Evolutionary conservation across 2,888 invertebrate genomes (phyloP), one percentile per base, ranked within the genome.

Genomic region (Invenusta paracnida): DNA sequence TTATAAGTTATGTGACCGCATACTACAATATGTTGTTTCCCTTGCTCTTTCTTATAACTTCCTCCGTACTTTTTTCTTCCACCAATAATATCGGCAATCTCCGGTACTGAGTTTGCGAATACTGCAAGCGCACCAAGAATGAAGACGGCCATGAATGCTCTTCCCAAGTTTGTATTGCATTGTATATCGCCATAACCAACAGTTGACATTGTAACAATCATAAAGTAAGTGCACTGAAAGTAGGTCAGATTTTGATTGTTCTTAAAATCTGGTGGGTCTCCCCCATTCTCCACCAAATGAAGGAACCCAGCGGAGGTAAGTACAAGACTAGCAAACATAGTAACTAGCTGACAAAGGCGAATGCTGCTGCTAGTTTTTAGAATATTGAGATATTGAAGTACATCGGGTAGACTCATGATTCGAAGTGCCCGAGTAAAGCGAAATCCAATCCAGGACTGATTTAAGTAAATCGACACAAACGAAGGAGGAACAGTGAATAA

Each of bases 401-500:
- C 99, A 94, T 99, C 99, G 93, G 99, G 99, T 93, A 99, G 98
- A 93, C 98, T 98, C 98, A 99, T 98, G 93, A 99, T 95, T 93
- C 99, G 95, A 92, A 99, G 94, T 92, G 98, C 99, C 94, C 99
- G 95, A 92, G 99, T 95, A 94, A 99, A 99, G 93, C 98, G 95
- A 93, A 99, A 95, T 93, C 98, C 99, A 93, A 99, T 97, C 99
- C 99, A 99, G 93, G 98, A 99, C 93, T 99, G 95, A 94, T 98
- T 97, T 94, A 99, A 94, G 94, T 99, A 99, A 94, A 99, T 99
- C 93, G 99, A 98, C 93, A 99, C 98, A 94, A 99, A 99, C 93
- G 98, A 98, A 94, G 99, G 99, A 94, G 99, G 99, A 94, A 99
- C 99, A 94, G 99, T 99, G 94, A 98, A 99, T 94, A 99, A 99